Base-by-base conservation (phyloP, 2,888 invertebrate species). In the Eupithecia subumbrata region DNA sequence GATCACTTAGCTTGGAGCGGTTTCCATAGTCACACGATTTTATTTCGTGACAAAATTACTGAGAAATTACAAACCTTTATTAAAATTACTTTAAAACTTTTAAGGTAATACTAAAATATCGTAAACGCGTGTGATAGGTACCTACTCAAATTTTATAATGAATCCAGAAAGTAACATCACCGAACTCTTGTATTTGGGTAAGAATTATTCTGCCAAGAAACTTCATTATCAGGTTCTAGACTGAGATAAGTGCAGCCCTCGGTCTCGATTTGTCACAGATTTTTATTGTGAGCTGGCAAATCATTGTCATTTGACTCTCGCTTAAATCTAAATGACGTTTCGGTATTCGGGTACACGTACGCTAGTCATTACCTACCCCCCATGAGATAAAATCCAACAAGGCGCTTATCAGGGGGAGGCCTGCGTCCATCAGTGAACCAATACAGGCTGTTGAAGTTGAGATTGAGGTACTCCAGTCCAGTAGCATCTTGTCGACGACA, bases 1-100 rank as follows among this genome's bases (percentile, higher is more conserved):
- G 94, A 92, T 94, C 94, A 94, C 94, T 93, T 93, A 93, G 89
- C 90, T 86, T 77, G 87, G 80, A 22, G 64, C 80, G 71, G 90
- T 90, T 72, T 90, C 89, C 93, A 90, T 85, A 91, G 86, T 81
- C 66, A 22, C 69, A 74, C 84, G 83, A 52, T 71, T 79, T 56
- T 73, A 48, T 70, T 22, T 22, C 43, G 25, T 40, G 12, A 68
- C 12, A n/a, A 5, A n/a, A 16, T 30, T 14, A 30, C 16, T n/a
- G 2, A 63, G 11, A 2, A 56, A 9, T 22, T 22, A 22, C n/a
- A n/a, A 9, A 18, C 2, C 8, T 1, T n/a, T 52, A 37, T 40
- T 40, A 40, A 40, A 40, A 11, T 37, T 40, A 40, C 0, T 9
- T 11, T 40, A 12, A 8, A 22, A 56, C n/a, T 9, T 52, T n/a